Conservation (phyloP, 1,140 invertebrate genomes). For the Euura lappo region DNA sequence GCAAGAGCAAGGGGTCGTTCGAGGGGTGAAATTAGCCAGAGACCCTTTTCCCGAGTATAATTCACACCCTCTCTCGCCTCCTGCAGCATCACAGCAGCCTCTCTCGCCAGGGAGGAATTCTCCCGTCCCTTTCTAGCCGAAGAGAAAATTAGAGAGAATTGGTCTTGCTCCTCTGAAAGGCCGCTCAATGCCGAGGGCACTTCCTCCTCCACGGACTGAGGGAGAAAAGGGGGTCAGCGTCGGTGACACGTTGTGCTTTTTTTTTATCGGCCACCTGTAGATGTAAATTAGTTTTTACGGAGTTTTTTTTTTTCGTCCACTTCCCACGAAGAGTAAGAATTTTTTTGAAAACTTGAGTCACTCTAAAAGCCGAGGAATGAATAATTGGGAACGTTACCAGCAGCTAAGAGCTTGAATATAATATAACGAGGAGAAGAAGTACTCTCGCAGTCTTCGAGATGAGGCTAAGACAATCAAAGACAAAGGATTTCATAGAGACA, state of each 20-base stretch:
- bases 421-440: neutral
- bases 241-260: neutral
- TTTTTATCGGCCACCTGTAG: slow-evolving; percentile 6
- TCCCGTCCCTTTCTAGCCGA: neutral
- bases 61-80: neutral
- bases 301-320: too few relatives aligned
- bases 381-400: neutral
- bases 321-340: too few relatives aligned
- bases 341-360: too few relatives aligned
- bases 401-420: neutral
- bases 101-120: neutral
- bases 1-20: neutral
- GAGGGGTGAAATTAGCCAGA: slow-evolving; percentile 1
- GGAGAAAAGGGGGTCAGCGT: neutral
- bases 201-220: neutral
- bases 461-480: neutral
- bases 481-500: slow-evolving; percentile 1
- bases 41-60: neutral
- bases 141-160: too few relatives aligned
- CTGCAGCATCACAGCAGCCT: neutral
- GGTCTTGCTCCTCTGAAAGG: neutral
- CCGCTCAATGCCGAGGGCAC: neutral
- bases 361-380: neutral
- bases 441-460: neutral
- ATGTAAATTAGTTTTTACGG: neutral